phyloP scores from a whole-genome alignment of 2,113 vertebrate species.

The Pachypanchax playfairii region DNA sequence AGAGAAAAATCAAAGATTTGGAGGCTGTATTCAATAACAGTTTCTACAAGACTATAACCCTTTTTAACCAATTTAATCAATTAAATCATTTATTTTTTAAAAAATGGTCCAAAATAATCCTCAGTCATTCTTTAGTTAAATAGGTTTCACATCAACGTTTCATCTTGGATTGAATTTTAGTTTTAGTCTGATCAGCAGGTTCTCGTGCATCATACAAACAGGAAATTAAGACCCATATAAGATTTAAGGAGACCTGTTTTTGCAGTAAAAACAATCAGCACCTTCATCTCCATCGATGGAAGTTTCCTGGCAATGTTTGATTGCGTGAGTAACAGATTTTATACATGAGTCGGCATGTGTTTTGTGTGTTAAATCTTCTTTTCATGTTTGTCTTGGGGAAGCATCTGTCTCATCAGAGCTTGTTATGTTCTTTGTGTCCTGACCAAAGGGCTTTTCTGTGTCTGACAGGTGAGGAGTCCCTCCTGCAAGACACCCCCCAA shows the following conservation, averaged over 20 bases:
- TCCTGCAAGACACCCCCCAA: conserved; percentile 24
- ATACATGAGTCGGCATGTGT: not conserved
- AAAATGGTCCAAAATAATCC: too few species aligned
- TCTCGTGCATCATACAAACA: conserved; percentile 7
- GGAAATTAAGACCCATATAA: conserved; percentile 30
- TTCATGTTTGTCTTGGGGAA: conserved; percentile 30
- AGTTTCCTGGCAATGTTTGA: conserved; percentile 17
- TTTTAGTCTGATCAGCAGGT: conserved; percentile 6
- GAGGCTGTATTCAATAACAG: too few species aligned
- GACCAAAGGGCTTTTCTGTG: conserved; percentile 61
- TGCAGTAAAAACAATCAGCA: conserved; percentile 7
- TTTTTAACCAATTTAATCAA: too few species aligned
- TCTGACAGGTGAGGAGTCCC: conserved; percentile 69
- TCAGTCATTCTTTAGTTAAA: too few species aligned
- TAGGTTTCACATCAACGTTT: too few species aligned
- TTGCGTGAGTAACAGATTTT: not conserved
- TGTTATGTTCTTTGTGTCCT: conserved; percentile 43
- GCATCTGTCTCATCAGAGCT: conserved; percentile 44
- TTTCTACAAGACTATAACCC: too few species aligned
- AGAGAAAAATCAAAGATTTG: too few species aligned
- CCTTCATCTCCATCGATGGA: conserved; percentile 5
- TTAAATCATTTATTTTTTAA: too few species aligned
- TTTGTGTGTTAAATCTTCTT: conserved; percentile 8
- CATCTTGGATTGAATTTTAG: not conserved
- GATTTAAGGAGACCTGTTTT: not conserved